phyloP scores from a whole-genome alignment of 2,888 invertebrate species.

The Papilio elwesi region DNA sequence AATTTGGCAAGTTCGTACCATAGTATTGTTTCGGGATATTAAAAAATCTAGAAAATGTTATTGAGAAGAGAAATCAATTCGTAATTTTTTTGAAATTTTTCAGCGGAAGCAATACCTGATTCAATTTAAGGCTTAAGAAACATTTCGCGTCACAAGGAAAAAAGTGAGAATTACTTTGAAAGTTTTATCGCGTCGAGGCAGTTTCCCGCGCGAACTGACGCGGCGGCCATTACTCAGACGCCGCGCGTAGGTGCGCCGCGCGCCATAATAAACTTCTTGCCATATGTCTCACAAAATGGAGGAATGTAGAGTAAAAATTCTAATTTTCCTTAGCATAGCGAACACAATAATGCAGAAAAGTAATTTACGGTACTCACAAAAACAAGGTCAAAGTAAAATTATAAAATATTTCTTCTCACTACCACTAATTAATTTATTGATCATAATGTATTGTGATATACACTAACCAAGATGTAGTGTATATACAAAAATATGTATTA shows the following conservation, averaged over 20 bases:
- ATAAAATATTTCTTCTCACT: not conserved
- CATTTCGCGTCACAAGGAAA: conserved; percentile 37
- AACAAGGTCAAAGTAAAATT: not conserved
- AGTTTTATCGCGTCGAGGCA: conserved; percentile 49
- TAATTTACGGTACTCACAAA: not conserved
- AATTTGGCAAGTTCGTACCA: no score
- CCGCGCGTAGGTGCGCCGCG: conserved; percentile 38
- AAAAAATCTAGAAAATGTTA: no score
- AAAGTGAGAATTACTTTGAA: conserved; percentile 51
- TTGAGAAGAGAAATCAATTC: no score
- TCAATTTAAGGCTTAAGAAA: conserved; percentile 37
- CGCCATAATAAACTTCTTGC: conserved; percentile 43
- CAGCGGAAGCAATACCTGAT: conserved; percentile 15
- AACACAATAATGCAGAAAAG: not conserved
- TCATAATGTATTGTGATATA: no score
- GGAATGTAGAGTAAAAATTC: conserved; percentile 27
- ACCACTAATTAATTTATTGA: not conserved
- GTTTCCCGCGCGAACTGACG: conserved; percentile 42
- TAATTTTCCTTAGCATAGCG: conserved; percentile 4
- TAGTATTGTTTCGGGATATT: no score
- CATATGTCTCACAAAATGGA: conserved; percentile 37
- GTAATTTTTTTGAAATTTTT: not conserved
- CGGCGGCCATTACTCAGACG: conserved; percentile 45
- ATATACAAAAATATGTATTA: no score
- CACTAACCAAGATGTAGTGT: no score